Conservation (phyloP, 1,140 invertebrate species). For the Pseudomyrmex concolor region DNA sequence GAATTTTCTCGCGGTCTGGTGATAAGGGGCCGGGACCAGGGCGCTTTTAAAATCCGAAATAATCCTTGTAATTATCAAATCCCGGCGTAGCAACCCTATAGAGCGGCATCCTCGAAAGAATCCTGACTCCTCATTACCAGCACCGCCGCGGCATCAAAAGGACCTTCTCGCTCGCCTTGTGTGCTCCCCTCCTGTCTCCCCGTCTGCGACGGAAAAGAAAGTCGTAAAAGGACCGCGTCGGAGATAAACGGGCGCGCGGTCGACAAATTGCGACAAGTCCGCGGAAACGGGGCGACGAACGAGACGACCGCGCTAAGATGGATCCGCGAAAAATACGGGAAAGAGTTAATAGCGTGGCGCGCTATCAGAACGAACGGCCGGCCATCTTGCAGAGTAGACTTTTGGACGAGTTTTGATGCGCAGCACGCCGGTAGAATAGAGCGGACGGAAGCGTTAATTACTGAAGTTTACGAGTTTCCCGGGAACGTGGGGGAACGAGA, state of each 20-base stretch:
- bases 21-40: conserved; percentile 76
- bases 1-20: conserved; percentile 84
- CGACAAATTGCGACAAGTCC: conserved; percentile 63
- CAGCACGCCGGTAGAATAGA: conserved; percentile 40
- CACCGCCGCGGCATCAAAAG: conserved; percentile 79
- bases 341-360: conserved; percentile 29
- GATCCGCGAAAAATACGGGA: conserved; percentile 11
- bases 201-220: conserved; percentile 65
- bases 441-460: conserved; percentile 76
- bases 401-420: conserved; percentile 39
- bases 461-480: conserved; percentile 78
- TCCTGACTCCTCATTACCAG: conserved; percentile 82
- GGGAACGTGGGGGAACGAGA: conserved; percentile 14
- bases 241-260: conserved; percentile 62
- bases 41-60: conserved; percentile 81
- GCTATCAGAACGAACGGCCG: conserved; percentile 25
- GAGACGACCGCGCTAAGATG: conserved; percentile 22
- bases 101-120: conserved; percentile 81
- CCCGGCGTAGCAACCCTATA: conserved; percentile 73
- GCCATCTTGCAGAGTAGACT: conserved; percentile 11
- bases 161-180: conserved; percentile 61
- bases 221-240: conserved; percentile 70
- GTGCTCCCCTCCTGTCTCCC: conserved; percentile 14
- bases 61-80: conserved; percentile 85
- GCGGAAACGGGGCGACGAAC: conserved; percentile 61